Percentiles rank a stretch among this genome's conserved stretches.
phyloP scores from a whole-genome alignment of 2,113 vertebrate genomes.

The Perca fluviatilis region DNA sequence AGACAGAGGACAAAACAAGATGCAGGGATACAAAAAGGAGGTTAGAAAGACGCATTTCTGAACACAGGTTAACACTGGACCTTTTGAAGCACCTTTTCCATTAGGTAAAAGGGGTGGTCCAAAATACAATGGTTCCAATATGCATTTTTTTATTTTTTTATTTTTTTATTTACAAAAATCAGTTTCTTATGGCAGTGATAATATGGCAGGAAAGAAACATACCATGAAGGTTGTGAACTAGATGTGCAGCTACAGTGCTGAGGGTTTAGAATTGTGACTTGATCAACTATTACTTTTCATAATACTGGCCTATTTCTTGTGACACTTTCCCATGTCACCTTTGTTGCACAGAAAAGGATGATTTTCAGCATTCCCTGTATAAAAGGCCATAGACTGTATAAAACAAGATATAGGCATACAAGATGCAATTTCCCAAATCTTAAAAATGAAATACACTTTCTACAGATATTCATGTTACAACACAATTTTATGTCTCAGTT shows the following conservation, averaged over 20 bases:
- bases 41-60: constrained; percentile 7
- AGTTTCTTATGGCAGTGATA: not conserved
- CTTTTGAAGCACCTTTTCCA: not conserved
- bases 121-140: not conserved
- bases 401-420: not conserved
- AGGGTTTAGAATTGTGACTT: not conserved
- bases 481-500: constrained; percentile 34
- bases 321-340: not conserved
- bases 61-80: not conserved
- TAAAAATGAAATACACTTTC: not conserved
- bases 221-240: not conserved
- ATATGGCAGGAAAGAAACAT: not conserved
- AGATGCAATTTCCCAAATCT: not conserved
- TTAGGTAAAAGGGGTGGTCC: not conserved
- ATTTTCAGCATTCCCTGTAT: not conserved
- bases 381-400: not conserved
- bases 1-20: constrained; percentile 34
- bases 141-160: constrained; percentile 8
- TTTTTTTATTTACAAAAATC: constrained; percentile 5
- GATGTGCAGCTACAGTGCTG: not conserved
- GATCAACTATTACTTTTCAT: not conserved
- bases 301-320: not conserved
- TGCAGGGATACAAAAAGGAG: not conserved
- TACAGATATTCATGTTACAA: constrained; percentile 18
- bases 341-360: not conserved